Percentiles rank a stretch among this genome's conserved stretches.
phyloP scores from a whole-genome alignment of 2,113 vertebrate genomes.

The Apus apus region DNA sequence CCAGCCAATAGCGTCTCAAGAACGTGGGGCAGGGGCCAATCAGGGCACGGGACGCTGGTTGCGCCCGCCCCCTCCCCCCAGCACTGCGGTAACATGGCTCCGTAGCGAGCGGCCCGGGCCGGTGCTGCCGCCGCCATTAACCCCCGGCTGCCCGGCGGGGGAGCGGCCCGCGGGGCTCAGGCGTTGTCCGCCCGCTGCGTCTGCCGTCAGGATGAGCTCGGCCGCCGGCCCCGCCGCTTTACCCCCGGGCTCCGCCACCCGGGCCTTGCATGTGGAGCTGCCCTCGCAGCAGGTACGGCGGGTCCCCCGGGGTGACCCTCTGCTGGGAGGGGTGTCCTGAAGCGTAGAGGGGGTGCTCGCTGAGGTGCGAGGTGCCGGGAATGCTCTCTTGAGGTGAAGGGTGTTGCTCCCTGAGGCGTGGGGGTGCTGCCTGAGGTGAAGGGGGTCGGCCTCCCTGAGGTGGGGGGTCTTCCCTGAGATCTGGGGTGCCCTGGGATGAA shows the following conservation, averaged over 20 bases:
- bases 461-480: background rate
- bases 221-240: conserved; percentile 79
- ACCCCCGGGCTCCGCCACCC: conserved; percentile 76
- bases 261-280: conserved; percentile 92
- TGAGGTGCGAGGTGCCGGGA: too few relatives aligned
- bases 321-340: too few relatives aligned
- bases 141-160: conserved; percentile 2
- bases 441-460: too few relatives aligned
- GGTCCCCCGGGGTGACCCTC: background rate
- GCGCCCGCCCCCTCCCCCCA: background rate
- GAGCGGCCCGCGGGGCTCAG: conserved; percentile 15
- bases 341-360: background rate
- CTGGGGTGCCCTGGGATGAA: background rate
- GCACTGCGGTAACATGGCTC: conserved; percentile 76
- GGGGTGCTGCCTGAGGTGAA: background rate
- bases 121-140: conserved; percentile 22
- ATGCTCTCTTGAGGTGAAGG: background rate
- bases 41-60: background rate
- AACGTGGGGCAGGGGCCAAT: background rate
- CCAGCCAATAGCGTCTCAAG: rapidly evolving
- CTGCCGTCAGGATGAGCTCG: conserved; percentile 84
- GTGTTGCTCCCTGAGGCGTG: background rate
- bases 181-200: conserved; percentile 34
- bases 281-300: conserved; percentile 92
- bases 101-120: conserved; percentile 48